A percentile compares a stretch with the other conserved stretches of the same genome.
phyloP scores from a whole-genome alignment of 2,113 vertebrate species.

The Columba janthina region DNA sequence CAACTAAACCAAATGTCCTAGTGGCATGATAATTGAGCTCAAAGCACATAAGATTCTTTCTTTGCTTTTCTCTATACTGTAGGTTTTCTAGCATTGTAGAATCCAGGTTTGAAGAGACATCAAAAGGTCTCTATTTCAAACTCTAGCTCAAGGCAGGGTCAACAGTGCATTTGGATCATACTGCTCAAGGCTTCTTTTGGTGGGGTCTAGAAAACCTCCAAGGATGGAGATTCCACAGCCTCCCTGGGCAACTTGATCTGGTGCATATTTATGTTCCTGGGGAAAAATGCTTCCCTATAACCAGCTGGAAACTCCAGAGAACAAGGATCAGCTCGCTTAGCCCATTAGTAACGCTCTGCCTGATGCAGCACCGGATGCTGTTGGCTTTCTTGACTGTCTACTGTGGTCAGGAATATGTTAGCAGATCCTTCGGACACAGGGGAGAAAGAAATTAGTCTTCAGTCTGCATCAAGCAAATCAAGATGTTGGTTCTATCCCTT shows the following conservation, averaged over 20 bases:
- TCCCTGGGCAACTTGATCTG: not conserved
- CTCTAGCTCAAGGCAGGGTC: not conserved
- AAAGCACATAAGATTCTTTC: not conserved
- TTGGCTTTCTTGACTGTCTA: not conserved
- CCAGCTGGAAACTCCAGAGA: not conserved
- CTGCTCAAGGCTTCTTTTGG: not conserved
- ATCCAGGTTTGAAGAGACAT: not conserved
- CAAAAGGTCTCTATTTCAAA: not conserved
- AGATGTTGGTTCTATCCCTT: not conserved
- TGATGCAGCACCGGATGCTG: not conserved
- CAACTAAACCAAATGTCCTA: not conserved
- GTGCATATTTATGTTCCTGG: not conserved
- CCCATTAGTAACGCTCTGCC: not conserved
- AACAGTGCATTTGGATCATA: not conserved
- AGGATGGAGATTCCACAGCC: not conserved
- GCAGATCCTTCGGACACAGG: not conserved
- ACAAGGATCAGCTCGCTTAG: not conserved
- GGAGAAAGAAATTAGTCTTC: not conserved
- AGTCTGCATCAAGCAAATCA: not conserved
- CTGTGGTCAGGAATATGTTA: not conserved
- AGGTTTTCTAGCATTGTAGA: not conserved
- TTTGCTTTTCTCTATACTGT: not conserved
- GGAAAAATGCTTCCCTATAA: not conserved
- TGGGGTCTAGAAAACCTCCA: not conserved
- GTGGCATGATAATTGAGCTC: not conserved